These are phyloP conservation scores for Drosophila novamexicana DNA, from an alignment of 1,140 invertebrate species.

Conservation along the genomic window DNA sequence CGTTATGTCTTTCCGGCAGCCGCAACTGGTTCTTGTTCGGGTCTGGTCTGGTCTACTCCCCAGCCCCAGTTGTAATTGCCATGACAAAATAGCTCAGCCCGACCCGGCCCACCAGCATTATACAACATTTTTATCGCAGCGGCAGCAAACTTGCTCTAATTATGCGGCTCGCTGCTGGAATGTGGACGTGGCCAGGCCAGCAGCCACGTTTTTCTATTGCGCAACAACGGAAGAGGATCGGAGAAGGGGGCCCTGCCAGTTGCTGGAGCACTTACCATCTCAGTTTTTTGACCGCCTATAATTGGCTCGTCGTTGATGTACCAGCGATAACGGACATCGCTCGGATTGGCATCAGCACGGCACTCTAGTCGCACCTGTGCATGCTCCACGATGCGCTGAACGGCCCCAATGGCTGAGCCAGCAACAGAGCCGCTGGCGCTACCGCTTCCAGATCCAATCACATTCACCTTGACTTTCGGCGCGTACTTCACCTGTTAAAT, in stretches of 20 bases:
- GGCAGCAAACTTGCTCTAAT: conserved; percentile 76
- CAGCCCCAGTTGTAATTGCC: conserved; percentile 55
- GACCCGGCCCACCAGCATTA: conserved; percentile 38
- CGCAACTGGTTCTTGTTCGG: conserved; percentile 57
- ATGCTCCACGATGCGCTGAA: conserved; percentile 91
- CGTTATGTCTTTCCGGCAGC: conserved; percentile 70
- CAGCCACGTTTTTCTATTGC: conserved; percentile 26
- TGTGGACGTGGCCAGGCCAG: conserved; percentile 41
- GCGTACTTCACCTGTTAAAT: conserved; percentile 92
- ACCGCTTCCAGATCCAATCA: conserved; percentile 85
- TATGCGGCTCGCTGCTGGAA: conserved; percentile 67
- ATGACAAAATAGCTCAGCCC: conserved; percentile 43
- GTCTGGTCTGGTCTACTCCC: neutral
- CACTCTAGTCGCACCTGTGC: conserved; percentile 92
- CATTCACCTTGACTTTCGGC: conserved; percentile 90
- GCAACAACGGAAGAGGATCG: neutral
- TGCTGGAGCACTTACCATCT: conserved; percentile 85
- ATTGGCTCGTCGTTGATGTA: conserved; percentile 89
- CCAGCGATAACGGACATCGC: conserved; percentile 89
- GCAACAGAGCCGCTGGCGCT: conserved; percentile 78
- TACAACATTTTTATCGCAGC: conserved; percentile 58
- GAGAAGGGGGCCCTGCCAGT: neutral
- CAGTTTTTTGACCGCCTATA: conserved; percentile 87
- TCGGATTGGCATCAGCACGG: conserved; percentile 91
- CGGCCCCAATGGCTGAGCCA: conserved; percentile 62